Evolutionary conservation across 2,888 invertebrate genomes (phyloP), one percentile per base, ranked within the genome.

Genomic region (Tricholauxania praeusta): DNA sequence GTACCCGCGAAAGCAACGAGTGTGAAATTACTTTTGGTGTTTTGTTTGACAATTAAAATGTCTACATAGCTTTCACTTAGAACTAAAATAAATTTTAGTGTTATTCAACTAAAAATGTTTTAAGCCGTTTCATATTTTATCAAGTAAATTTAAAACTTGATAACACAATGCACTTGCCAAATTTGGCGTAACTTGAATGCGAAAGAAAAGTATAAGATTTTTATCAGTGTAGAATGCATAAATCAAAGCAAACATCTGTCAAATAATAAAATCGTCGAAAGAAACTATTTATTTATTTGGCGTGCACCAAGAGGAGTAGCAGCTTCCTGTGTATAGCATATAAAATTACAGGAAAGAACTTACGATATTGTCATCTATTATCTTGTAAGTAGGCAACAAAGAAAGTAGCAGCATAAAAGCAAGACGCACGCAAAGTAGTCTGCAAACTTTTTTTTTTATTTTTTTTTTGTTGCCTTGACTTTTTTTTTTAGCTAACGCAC

Each of bases 1-100:
- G 65, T 70, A 67, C 60, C 67, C 73, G 76, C 76, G 78, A 82
- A 82, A 75, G 73, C 83, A 83, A 67, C 82, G 78, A 83, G 82
- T 83, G 83, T 83, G 83, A 83, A 83, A 83, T 83, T 83, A 83
- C 82, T 82, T 83, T 82, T 70, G 15, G 53, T 47, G 68, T 72
- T 69, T 60, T 52, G 62, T 60, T 71, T 72, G 71, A 72, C 81
- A 83, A 82, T 83, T 83, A 82, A 83, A 79, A 78, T 79, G 83
- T 82, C 82, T 82, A 75, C 78, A 69, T 78, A 78, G 68, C 72
- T 59, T 55, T 71, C 68, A 57, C 57, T 57, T 69, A 49, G 28
- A 57, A 64, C 5, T 15, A 22, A 48, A 60, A 19, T 51, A 62
- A 7, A 39, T 62, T 62, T 62, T 62, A 62, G 60, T 39, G 39